Base-by-base conservation (phyloP, 2,888 invertebrate genomes). In the Orgyia antiqua region DNA sequence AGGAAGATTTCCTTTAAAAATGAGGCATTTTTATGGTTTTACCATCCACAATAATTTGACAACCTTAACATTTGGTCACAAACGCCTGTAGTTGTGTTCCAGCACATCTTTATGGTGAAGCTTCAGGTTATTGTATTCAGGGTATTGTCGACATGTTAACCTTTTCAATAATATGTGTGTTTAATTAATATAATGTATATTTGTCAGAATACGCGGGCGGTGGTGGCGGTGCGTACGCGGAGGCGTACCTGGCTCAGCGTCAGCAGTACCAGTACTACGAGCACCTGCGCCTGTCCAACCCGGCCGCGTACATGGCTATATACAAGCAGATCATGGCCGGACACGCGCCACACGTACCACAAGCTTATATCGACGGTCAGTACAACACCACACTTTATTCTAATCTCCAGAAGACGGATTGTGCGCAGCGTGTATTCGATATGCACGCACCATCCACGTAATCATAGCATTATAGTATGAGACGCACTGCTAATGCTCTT, bases 261-360 rank as follows among this genome's bases (percentile, higher is more conserved):
- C 88, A 90, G 50, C 89, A 90, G 62, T 91, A 92, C 73, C 89
- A 91, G 60, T 94, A 94, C 80, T 92, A 93, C 66, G 93, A 93
- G 74, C 93, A 92, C 66, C 83, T 95, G 68, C 89, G 94, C 3
- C 88, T 90, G 36, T 90, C 90, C 26, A 92, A 95, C 88, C 94
- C 95, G 11, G 91, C 91, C 56, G 92, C 92, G 12, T 95, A 95
- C 78, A 88, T 92, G 43, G 91, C 90, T 59, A 90, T 93, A 88
- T 95, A 94, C 80, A 88, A 91, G 58, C 92, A 92, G 68, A 92
- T 93, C 61, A 89, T 89, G 71, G 75, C 79, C n/a, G 87, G 69
- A 24, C 66, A 51, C 37, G 60, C 65, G 39, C 59, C 56, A 20
- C 42, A 38, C 25, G 31, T 35, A 31, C 44, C 50, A 12, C 28